phyloP scores from a whole-genome alignment of 1,140 invertebrate genomes.

The Rhagoletis pomonella region DNA sequence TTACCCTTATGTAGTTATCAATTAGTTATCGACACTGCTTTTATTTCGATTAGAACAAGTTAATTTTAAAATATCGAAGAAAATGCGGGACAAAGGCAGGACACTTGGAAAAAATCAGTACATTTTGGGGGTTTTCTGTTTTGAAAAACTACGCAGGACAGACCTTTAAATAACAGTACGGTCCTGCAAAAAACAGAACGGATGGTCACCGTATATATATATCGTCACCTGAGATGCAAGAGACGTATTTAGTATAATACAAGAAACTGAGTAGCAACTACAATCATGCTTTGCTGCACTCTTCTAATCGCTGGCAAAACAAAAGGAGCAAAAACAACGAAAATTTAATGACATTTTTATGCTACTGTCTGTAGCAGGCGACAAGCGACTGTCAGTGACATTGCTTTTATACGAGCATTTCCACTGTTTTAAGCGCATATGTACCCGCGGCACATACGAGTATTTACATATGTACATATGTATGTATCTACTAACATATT shows the following conservation, averaged over 20 bases:
- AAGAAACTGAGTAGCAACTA: neutral
- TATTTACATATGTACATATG: neutral
- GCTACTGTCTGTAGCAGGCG: slow-evolving; percentile 20
- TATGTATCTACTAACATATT: neutral
- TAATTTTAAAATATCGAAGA: no score
- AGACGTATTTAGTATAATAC: neutral
- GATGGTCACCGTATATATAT: no score
- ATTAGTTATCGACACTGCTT: no score
- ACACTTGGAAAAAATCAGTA: no score
- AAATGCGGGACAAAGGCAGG: no score
- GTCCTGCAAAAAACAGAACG: no score
- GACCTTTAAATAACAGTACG: no score
- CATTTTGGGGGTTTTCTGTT: no score
- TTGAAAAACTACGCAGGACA: no score
- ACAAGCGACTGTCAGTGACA: slow-evolving; percentile 12
- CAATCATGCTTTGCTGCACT: neutral
- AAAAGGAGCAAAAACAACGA: neutral
- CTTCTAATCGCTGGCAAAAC: neutral
- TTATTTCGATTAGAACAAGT: no score
- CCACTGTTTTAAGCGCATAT: neutral
- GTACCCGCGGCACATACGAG: neutral
- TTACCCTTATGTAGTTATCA: no score
- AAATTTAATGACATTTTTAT: slow-evolving; percentile 44
- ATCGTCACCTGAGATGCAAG: neutral
- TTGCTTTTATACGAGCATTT: neutral